phyloP scores from a whole-genome alignment of 2,797 vertebrate species.

The Chelonia mydas region DNA sequence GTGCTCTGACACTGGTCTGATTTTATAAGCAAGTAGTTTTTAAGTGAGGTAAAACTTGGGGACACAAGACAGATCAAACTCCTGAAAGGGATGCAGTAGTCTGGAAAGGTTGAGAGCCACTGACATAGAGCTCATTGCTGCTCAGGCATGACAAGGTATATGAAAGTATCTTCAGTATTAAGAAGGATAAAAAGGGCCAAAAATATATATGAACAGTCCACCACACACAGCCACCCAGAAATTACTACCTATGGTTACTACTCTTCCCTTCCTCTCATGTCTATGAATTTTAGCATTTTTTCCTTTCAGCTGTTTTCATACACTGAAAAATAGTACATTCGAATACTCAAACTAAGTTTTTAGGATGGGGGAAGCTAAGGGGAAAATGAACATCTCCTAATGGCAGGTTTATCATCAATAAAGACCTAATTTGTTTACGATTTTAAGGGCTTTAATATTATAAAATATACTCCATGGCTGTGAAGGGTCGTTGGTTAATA shows the following conservation, averaged over 20 bases:
- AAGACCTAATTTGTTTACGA: constrained; percentile 4
- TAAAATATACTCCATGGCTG: background rate
- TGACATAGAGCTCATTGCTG: background rate
- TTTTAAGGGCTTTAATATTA: background rate
- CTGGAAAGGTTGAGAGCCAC: no score
- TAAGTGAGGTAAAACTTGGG: no score
- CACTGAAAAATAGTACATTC: background rate
- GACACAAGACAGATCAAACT: no score
- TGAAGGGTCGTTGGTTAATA: background rate
- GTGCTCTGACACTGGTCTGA: no score
- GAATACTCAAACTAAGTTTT: background rate
- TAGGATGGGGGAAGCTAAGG: background rate
- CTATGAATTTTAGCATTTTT: background rate
- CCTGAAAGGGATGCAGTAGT: no score
- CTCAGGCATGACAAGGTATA: background rate
- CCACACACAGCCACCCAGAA: background rate
- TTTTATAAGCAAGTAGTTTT: no score
- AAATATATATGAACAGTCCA: background rate
- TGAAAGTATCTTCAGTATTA: background rate
- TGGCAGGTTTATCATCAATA: background rate
- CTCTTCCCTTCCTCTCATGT: background rate
- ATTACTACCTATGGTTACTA: background rate
- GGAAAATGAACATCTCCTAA: constrained; percentile 31
- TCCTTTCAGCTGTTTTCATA: background rate
- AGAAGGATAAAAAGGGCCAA: background rate